Evolutionary conservation across 2,888 invertebrate genomes (phyloP).

Genomic region (Pseudococcus jackbeardsleyi): DNA sequence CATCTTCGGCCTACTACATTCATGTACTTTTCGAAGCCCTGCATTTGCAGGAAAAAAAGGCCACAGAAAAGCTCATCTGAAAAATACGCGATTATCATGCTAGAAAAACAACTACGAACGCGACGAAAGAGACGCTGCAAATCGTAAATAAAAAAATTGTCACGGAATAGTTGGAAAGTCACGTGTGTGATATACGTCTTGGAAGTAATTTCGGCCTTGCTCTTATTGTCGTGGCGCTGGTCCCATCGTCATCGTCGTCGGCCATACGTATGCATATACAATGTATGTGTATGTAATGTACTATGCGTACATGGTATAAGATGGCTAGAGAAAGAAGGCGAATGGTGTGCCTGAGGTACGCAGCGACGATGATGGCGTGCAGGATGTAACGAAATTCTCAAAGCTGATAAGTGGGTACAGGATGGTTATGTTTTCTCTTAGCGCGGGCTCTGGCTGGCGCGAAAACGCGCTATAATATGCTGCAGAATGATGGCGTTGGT

Average conservation of each 20-base stretch:
- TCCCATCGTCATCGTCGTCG: conserved; percentile 6
- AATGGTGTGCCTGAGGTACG: not conserved
- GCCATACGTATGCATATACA: not conserved
- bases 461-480: conserved; percentile 55
- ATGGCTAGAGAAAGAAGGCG: not conserved
- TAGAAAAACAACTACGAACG: not conserved
- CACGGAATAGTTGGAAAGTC: conserved; percentile 55
- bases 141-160: conserved; percentile 39
- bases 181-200: conserved; percentile 62
- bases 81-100: not conserved
- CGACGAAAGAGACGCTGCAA: not conserved
- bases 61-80: not conserved
- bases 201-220: conserved; percentile 49
- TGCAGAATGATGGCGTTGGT: not conserved
- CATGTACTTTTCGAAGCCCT: too few relatives aligned
- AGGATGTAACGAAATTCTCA: conserved; percentile 63
- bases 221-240: not conserved
- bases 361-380: not conserved
- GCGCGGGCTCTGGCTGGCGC: not conserved
- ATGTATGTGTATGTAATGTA: not conserved
- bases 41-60: too few relatives aligned
- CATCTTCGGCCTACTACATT: too few relatives aligned
- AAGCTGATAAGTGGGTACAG: conserved; percentile 64
- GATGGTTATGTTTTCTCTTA: conserved; percentile 64
- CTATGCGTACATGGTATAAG: not conserved